These are phyloP conservation scores for Drosophila multiciliata DNA, from an alignment of 2,888 invertebrate species.

Conservation along the genomic window DNA sequence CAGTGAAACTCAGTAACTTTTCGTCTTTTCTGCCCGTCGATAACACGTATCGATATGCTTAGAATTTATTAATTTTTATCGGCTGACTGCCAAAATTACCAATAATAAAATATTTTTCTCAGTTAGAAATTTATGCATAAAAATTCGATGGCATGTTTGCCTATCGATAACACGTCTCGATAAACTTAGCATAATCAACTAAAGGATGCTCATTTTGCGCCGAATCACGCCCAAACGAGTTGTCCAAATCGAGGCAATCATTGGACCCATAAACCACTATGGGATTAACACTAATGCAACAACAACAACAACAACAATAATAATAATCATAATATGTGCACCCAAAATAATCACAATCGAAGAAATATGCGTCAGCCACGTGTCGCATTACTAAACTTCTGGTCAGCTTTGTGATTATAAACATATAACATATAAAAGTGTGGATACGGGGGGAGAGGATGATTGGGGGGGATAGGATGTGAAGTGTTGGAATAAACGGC, in stretches of 20 bases:
- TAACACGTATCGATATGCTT: neutral
- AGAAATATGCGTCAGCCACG: slow-evolving; percentile 71
- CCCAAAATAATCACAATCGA: slow-evolving; percentile 16
- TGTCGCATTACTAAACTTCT: slow-evolving; percentile 69
- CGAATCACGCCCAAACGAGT: slow-evolving; percentile 44
- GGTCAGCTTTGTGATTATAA: slow-evolving; percentile 71
- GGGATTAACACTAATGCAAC: slow-evolving; percentile 21
- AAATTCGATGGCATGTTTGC: slow-evolving; percentile 9
- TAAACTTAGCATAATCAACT: neutral
- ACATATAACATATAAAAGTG: slow-evolving; percentile 48
- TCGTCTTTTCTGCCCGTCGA: neutral
- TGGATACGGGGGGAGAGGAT: no score
- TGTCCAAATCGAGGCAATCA: slow-evolving; percentile 61
- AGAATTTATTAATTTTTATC: slow-evolving; percentile 55
- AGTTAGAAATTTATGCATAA: slow-evolving; percentile 42
- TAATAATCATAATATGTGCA: slow-evolving; percentile 19
- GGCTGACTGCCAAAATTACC: slow-evolving; percentile 45
- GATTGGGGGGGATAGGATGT: neutral
- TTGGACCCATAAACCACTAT: slow-evolving; percentile 55
- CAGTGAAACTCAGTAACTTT: neutral
- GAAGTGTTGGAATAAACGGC: slow-evolving; percentile 1
- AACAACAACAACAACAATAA: slow-evolving; percentile 10
- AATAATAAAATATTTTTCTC: neutral
- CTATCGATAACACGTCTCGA: slow-evolving; percentile 8
- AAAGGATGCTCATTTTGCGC: slow-evolving; percentile 4